Evolutionary conservation across 2,797 vertebrate genomes (phyloP), one percentile per base, ranked within the genome.

Genomic region (Acipenser ruthenus): DNA sequence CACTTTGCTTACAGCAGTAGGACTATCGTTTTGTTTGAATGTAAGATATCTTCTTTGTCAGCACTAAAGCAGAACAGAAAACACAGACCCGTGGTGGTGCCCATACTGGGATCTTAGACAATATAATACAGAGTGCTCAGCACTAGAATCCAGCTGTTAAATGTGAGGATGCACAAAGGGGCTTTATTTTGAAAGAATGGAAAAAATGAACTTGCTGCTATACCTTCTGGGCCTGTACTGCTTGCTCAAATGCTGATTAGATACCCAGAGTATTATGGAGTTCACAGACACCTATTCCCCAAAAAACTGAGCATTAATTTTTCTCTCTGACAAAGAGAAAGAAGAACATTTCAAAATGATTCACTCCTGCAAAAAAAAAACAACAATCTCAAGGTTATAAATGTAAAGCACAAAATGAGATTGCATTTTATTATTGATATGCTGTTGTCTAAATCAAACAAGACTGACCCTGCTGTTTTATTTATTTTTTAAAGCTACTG

Each of bases 1-100:
- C 58, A 6, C 37, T 50, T 52, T 62, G 47, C 13, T 53, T 66
- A 50, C 9, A 37, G 37, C 37, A 37, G 37, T 23, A 7, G 64
- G 53, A 64, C 48, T 47, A 51, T 23, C 51, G n/a, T 8, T 59
- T 23, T 53, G 64, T 65, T 50, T 63, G 23, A 50, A 51, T 37
- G 63, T 65, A 58, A 64, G 58, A 64, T 60, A 63, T 59, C 11
- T 58, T 58, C 65, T 70, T 71, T 60, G 58, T 68, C 62, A 64
- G 69, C 62, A 65, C 50, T 53, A 62, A 65, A 65, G 15, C 64
- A 52, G 15, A 49, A 6, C 7, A 52, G 23, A 64, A 61, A 12
- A 37, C 55, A 52, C 11, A 18, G 11, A 11, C 49, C 37, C 2
- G 53, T 50, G n/a, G n/a, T 51, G 8, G 11, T 58, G 50, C 62